phyloP scores from a whole-genome alignment of 2,888 invertebrate species.

The Drosophila trichaetosa region DNA sequence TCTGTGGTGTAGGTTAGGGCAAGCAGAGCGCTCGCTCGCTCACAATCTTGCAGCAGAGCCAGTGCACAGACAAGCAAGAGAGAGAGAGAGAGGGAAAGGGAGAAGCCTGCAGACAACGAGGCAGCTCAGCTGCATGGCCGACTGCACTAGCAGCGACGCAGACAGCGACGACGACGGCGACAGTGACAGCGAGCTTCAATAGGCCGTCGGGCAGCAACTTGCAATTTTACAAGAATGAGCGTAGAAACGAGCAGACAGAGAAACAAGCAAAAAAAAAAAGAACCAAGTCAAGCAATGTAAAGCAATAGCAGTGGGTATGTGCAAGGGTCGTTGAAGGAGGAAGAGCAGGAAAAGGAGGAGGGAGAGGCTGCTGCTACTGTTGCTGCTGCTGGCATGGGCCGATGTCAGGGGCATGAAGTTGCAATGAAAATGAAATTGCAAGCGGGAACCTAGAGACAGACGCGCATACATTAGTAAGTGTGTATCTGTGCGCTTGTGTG shows the following conservation, averaged over 20 bases:
- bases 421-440: constrained; percentile 79
- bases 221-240: constrained; percentile 76
- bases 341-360: background rate
- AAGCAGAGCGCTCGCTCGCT: constrained; percentile 41
- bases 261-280: constrained; percentile 26
- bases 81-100: constrained; percentile 6
- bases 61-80: background rate
- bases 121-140: constrained; percentile 50
- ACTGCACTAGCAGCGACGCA: constrained; percentile 41
- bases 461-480: constrained; percentile 25
- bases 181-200: constrained; percentile 57
- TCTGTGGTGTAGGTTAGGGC: constrained; percentile 77
- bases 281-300: constrained; percentile 31
- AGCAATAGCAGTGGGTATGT: constrained; percentile 8
- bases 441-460: constrained; percentile 65
- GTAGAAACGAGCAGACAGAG: constrained; percentile 65
- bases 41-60: constrained; percentile 14
- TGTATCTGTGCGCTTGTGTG: constrained; percentile 14
- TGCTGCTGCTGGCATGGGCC: constrained; percentile 45
- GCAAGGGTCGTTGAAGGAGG: constrained; percentile 35
- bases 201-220: constrained; percentile 67
- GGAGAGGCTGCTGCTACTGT: background rate
- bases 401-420: constrained; percentile 79
- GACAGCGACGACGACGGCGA: constrained; percentile 23
- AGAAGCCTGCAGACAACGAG: constrained; percentile 6